Base-by-base conservation (phyloP, 2,888 invertebrate genomes). In the Deilephila elpenor region DNA sequence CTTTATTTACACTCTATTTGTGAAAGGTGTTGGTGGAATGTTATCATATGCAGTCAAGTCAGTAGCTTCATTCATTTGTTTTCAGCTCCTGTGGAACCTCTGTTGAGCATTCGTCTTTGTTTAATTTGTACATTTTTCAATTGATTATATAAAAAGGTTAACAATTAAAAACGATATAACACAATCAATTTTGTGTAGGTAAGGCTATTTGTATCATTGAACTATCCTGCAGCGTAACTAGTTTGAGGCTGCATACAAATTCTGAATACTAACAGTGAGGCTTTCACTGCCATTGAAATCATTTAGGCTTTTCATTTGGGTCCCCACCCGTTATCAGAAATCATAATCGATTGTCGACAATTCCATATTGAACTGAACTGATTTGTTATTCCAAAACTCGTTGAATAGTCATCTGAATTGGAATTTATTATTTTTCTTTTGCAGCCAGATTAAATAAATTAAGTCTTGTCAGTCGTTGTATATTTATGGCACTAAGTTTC, bases 191-290 rank as follows among this genome's bases (percentile, higher is more conserved):
- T 56, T 19, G 56, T 19, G 5, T 53, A 19, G 53, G 53, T 19
- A 4, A 5, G 0, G 6, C 53, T 53, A 19, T 56, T 17, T 56
- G n/a, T 56, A 56, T 56, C n/a, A 17, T n/a, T 1, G 56, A 56
- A 6, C 56, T 56, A 56, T 56, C n/a, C 56, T 56, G 5, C n/a
- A n/a, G 17, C 56, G n/a, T 7, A 56, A n/a, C 56, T 56, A 17
- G 56, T 56, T 56, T n/a, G n/a, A 17, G 56, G n/a, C 56, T 56
- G 56, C n/a, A 56, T 56, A 56, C 56, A 56, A 56, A 56, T n/a
- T 56, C 56, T 56, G 56, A 56, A 56, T 56, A 56, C 56, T n/a
- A 56, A 56, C 56, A 56, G n/a, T 56, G n/a, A 6, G 56, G 56
- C 56, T 56, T 56, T 56, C 19, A n/a, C 19, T 56, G 56, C 56